Conservation (phyloP, 2,888 invertebrate genomes). For the Callinectes sapidus region DNA sequence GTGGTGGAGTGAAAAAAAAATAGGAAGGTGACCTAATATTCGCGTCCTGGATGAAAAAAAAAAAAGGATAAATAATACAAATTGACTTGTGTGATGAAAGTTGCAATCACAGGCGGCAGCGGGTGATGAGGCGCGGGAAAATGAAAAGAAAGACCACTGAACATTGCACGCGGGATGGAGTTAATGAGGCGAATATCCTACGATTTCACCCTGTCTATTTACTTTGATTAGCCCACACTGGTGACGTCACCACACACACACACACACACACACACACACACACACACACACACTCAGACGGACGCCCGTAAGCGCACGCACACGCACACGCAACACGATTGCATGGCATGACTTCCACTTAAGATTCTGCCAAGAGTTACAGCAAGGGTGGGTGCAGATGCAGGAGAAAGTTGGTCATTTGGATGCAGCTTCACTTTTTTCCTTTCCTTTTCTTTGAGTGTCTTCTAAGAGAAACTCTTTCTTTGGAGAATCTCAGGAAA, state of each 20-base stretch:
- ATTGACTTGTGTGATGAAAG: neutral
- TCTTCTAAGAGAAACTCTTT: neutral
- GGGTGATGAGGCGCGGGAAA: neutral
- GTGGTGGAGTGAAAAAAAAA: neutral
- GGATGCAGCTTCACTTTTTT: neutral
- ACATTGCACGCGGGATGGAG: neutral
- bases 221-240: neutral
- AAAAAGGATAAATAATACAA: neutral
- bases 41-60: neutral
- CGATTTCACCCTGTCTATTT: neutral
- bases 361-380: neutral
- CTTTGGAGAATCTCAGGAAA: neutral
- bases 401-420: neutral
- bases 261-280: neutral
- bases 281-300: too few relatives aligned
- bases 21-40: neutral
- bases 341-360: neutral
- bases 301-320: too few relatives aligned
- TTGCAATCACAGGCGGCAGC: neutral
- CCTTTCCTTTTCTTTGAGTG: neutral
- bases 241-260: neutral
- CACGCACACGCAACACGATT: neutral
- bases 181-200: neutral
- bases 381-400: neutral
- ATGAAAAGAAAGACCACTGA: neutral